Evolutionary conservation across 2,888 invertebrate species (phyloP), one percentile per base, ranked within the genome.

Genomic region (Elegia similella): DNA sequence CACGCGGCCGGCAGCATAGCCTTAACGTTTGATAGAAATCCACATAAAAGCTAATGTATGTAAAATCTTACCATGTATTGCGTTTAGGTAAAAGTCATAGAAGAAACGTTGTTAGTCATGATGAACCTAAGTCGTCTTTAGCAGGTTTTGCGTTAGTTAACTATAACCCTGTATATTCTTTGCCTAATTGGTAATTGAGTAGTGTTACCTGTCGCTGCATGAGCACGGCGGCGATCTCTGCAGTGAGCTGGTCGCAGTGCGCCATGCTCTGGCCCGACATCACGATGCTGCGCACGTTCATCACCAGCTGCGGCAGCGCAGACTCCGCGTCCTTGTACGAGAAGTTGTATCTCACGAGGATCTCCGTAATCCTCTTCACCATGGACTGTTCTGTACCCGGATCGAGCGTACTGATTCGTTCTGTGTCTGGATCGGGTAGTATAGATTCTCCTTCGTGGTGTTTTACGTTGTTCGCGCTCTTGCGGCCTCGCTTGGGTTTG

Each of bases 141-240:
- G n/a, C n/a, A n/a, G n/a, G n/a, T n/a, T n/a, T n/a, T n/a, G n/a
- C n/a, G n/a, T n/a, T n/a, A n/a, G n/a, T n/a, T n/a, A n/a, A n/a
- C n/a, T n/a, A n/a, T n/a, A n/a, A n/a, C n/a, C n/a, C n/a, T n/a
- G n/a, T n/a, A n/a, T n/a, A n/a, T n/a, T n/a, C n/a, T n/a, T n/a
- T n/a, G n/a, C n/a, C n/a, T n/a, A n/a, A n/a, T n/a, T n/a, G n/a
- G n/a, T n/a, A n/a, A n/a, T n/a, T n/a, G n/a, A n/a, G n/a, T n/a
- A n/a, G n/a, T n/a, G n/a, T n/a, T 8, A 50, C 42, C 15, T 56
- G 15, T 57, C 58, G 46, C 48, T 57, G 42, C 5, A 85, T 62
- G 23, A 87, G 59, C 0, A 86, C 78, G 2, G 62, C 68, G 1
- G 86, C 86, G 12, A 88, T 81, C 57, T 76, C 80, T 2, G 70